Conservation (phyloP, 2,888 invertebrate genomes). For the Deilephila elpenor region DNA sequence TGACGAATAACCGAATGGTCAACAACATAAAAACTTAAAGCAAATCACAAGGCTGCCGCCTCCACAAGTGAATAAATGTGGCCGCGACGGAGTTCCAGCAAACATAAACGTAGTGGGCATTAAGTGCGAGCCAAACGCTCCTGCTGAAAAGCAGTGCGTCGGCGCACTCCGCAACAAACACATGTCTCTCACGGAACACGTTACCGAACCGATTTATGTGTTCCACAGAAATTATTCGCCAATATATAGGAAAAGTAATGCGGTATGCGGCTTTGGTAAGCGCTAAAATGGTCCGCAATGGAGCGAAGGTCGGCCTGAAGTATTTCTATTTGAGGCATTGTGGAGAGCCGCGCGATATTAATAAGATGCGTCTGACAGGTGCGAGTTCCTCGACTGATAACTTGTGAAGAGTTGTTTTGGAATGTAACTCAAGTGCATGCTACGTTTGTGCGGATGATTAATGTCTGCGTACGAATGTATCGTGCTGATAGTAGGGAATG, state of each 20-base stretch:
- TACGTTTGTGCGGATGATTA: too few species aligned
- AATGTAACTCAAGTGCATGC: slow-evolving; percentile 1
- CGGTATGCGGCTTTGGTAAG: slow-evolving; percentile 46
- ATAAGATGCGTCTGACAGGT: slow-evolving; percentile 1
- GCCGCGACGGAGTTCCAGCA: background rate
- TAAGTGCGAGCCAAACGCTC: slow-evolving; percentile 22
- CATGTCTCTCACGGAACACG: slow-evolving; percentile 41
- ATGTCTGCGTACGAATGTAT: background rate
- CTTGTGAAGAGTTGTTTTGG: slow-evolving; percentile 3
- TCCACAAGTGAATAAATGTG: background rate
- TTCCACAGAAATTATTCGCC: slow-evolving; percentile 49
- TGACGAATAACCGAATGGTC: background rate
- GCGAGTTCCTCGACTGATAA: slow-evolving; percentile 15
- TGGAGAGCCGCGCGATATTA: background rate
- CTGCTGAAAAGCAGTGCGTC: slow-evolving; percentile 34
- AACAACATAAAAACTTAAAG: background rate
- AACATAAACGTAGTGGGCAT: background rate
- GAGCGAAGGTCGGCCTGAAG: slow-evolving; percentile 36
- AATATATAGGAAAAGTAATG: slow-evolving; percentile 51
- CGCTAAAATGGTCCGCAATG: slow-evolving; percentile 32
- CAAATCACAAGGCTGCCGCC: slow-evolving; percentile 1
- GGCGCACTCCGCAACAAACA: slow-evolving; percentile 36
- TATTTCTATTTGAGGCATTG: slow-evolving; percentile 28
- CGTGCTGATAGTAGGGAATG: slow-evolving; percentile 42
- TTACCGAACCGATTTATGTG: slow-evolving; percentile 46